Conservation (phyloP, 2,888 invertebrate genomes). For the Cactoblastis cactorum region DNA sequence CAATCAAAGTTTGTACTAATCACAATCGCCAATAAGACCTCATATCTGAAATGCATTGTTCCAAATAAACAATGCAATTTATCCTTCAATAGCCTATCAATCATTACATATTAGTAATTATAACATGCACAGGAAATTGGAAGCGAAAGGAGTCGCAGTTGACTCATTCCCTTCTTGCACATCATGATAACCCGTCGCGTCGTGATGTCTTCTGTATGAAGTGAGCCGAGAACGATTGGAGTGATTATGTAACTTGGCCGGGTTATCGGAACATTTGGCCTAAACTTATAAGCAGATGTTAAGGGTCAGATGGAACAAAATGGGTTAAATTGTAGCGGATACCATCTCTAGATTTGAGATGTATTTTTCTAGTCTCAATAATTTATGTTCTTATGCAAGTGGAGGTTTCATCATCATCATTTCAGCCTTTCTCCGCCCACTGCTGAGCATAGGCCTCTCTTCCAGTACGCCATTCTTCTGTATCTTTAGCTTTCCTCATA, state of each 20-base stretch:
- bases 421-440: no score
- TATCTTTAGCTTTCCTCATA: no score
- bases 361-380: background rate
- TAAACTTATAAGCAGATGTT: slow-evolving; percentile 15
- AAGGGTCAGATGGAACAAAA: slow-evolving; percentile 22
- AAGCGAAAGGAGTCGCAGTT: background rate
- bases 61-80: slow-evolving; percentile 13
- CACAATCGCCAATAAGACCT: background rate
- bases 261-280: slow-evolving; percentile 10
- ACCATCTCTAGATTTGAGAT: background rate
- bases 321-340: slow-evolving; percentile 19
- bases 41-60: slow-evolving; percentile 10
- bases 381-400: background rate
- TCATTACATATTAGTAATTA: slow-evolving; percentile 5
- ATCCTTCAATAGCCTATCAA: background rate
- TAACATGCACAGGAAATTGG: slow-evolving; percentile 7
- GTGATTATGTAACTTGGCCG: slow-evolving; percentile 5
- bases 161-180: background rate
- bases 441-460: no score
- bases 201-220: background rate
- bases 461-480: no score
- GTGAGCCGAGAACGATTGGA: slow-evolving; percentile 6
- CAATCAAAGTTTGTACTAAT: background rate
- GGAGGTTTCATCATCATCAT: no score
- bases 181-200: slow-evolving; percentile 9